Evolutionary conservation across 2,888 invertebrate species (phyloP).

Genomic region (Cosmia trapezina): DNA sequence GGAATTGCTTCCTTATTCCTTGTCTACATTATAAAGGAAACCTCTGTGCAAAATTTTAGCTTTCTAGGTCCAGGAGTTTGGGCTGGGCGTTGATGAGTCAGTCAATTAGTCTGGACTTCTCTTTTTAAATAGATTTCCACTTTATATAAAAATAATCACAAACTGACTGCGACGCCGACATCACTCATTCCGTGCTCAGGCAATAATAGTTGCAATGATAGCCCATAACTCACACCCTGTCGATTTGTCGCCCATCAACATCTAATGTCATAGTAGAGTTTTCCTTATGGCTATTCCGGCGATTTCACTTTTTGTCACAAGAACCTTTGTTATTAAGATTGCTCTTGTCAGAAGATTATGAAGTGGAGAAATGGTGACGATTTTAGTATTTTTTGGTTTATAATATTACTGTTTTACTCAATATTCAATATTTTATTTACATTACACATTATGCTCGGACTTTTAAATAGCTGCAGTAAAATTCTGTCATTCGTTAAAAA

Average conservation of each 20-base stretch:
- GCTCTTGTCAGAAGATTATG: constrained; percentile 14
- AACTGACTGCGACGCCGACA: background rate
- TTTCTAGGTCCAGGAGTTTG: too few species aligned
- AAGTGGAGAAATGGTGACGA: background rate
- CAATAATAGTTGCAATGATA: constrained; percentile 24
- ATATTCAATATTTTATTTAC: too few species aligned
- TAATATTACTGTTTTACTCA: background rate
- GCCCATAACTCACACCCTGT: constrained; percentile 25
- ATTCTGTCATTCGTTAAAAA: too few species aligned
- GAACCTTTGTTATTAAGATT: constrained; percentile 30
- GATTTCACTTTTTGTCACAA: constrained; percentile 25
- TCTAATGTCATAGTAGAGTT: constrained; percentile 19
- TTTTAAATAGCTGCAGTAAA: too few species aligned
- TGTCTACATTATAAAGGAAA: too few species aligned
- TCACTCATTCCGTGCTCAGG: background rate
- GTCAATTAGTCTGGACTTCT: too few species aligned
- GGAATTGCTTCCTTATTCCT: too few species aligned
- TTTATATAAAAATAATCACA: background rate
- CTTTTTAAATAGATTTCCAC: background rate
- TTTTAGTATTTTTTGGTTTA: background rate
- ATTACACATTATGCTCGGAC: too few species aligned
- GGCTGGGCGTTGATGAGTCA: too few species aligned
- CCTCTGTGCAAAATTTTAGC: too few species aligned
- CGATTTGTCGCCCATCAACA: constrained; percentile 41
- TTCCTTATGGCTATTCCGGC: constrained; percentile 21